Conservation (phyloP, 2,797 vertebrate genomes). For the Sciurus vulgaris region DNA sequence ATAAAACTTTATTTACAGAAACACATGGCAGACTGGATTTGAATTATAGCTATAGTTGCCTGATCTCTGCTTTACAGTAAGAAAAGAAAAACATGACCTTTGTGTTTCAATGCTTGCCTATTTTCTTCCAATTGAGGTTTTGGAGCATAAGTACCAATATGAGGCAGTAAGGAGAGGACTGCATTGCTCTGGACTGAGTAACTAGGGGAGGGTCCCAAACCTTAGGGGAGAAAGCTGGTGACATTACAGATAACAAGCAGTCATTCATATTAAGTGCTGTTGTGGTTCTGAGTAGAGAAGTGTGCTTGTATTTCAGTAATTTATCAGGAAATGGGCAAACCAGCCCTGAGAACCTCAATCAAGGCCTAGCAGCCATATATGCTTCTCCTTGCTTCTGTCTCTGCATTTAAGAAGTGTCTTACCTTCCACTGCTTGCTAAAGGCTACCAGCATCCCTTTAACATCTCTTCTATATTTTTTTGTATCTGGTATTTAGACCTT, state of each 20-base stretch:
- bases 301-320: background rate
- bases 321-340: background rate
- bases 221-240: background rate
- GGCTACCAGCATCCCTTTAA: background rate
- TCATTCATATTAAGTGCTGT: background rate
- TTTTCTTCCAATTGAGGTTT: background rate
- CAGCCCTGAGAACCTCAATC: background rate
- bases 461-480: background rate
- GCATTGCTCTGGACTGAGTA: background rate
- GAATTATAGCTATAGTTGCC: background rate
- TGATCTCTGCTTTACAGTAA: background rate
- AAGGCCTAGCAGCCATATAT: rapidly evolving
- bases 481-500: background rate
- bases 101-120: background rate
- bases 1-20: background rate
- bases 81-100: background rate
- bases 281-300: background rate
- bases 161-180: background rate
- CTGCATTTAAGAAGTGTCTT: background rate
- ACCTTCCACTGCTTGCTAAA: background rate
- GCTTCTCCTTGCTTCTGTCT: background rate
- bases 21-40: background rate
- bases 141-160: rapidly evolving
- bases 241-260: background rate
- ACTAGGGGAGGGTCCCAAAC: too few species aligned